A percentile compares a stretch with the other conserved stretches of the same genome.
phyloP scores from a whole-genome alignment of 1,140 invertebrate genomes.

The Hestina assimilis region DNA sequence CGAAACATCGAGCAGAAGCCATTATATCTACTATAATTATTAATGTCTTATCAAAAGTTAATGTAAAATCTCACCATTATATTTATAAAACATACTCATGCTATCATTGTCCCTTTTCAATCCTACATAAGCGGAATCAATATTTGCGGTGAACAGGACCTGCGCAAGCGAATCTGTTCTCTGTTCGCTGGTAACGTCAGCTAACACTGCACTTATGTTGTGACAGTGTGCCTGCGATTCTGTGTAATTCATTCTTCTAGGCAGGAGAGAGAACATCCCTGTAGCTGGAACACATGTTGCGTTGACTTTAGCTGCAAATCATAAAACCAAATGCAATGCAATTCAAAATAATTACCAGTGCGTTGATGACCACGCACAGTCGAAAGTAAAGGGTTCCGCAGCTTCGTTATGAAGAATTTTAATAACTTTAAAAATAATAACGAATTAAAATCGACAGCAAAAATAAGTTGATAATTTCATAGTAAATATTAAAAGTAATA shows the following conservation, averaged over 20 bases:
- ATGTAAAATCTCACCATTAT: conserved; percentile 42
- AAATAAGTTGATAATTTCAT: too few species aligned
- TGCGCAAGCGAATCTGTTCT: conserved; percentile 79
- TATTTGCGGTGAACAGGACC: conserved; percentile 48
- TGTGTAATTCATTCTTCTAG: conserved; percentile 78
- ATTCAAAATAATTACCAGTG: not conserved
- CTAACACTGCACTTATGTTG: conserved; percentile 78
- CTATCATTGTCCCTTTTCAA: conserved; percentile 58
- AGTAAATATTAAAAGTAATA: too few species aligned
- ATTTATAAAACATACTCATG: conserved; percentile 34
- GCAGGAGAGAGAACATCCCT: conserved; percentile 80
- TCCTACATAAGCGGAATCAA: conserved; percentile 77
- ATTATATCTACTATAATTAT: too few species aligned
- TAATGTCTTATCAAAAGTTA: too few species aligned
- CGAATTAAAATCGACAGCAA: too few species aligned
- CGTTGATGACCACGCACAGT: too few species aligned
- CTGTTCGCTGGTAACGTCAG: conserved; percentile 79
- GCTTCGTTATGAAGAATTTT: too few species aligned
- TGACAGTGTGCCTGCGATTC: conserved; percentile 75
- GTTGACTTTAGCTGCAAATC: conserved; percentile 72
- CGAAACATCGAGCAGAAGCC: too few species aligned
- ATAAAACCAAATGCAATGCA: not conserved
- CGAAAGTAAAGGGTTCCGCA: too few species aligned
- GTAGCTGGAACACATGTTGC: conserved; percentile 78
- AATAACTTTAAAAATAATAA: too few species aligned